Conservation (phyloP, 2,888 invertebrate species). For the Dendrolimus pini region DNA sequence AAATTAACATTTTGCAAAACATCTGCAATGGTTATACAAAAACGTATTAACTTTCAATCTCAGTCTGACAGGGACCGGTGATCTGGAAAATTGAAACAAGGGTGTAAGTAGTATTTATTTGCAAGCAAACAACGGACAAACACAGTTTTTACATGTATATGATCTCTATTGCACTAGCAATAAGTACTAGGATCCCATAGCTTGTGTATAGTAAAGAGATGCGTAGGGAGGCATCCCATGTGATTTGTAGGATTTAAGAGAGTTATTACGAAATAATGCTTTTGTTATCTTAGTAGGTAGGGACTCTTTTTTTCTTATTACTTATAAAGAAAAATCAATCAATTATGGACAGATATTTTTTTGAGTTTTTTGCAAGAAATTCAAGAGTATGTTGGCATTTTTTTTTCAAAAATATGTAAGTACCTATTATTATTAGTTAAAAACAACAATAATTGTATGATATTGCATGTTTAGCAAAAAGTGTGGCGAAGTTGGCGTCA, state of each 20-base stretch:
- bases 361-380: too few species aligned
- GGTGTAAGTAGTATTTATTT: conserved; percentile 8
- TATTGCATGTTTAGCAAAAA: too few species aligned
- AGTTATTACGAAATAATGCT: conserved; percentile 47
- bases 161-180: conserved; percentile 3
- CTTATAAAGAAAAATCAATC: conserved; percentile 1
- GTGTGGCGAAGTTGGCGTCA: too few species aligned
- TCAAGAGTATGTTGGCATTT: too few species aligned
- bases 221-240: conserved; percentile 32
- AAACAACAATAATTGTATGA: too few species aligned
- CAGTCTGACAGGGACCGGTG: conserved; percentile 49
- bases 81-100: conserved; percentile 68
- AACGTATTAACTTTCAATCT: conserved; percentile 30
- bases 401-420: too few species aligned
- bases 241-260: conserved; percentile 50
- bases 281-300: not conserved
- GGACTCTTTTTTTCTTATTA: conserved; percentile 5
- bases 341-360: too few species aligned
- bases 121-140: conserved; percentile 6
- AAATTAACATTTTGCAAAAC: conserved; percentile 30
- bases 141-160: conserved; percentile 2
- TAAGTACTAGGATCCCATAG: conserved; percentile 4
- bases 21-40: conserved; percentile 30
- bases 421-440: too few species aligned
- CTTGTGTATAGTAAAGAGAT: conserved; percentile 6